Evolutionary conservation across 2,797 vertebrate species (phyloP).

Genomic region (Oreortyx pictus): DNA sequence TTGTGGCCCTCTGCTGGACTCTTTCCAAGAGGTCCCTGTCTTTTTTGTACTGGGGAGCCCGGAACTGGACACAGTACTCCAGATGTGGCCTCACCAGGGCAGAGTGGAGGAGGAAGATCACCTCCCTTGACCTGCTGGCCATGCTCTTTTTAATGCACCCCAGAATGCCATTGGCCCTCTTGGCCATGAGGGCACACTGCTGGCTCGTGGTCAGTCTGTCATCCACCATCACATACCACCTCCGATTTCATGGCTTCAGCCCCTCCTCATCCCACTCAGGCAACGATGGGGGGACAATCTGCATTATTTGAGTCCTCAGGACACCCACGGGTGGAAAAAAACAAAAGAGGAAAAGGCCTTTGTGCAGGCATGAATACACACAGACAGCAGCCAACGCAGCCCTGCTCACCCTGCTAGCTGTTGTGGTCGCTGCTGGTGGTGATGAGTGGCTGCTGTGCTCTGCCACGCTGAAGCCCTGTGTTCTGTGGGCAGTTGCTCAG

Average conservation of each 20-base stretch:
- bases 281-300: neutral
- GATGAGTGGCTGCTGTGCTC: rapidly evolving
- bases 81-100: too few relatives aligned
- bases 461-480: rapidly evolving
- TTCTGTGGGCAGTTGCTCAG: neutral
- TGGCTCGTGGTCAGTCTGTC: too few relatives aligned
- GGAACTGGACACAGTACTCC: too few relatives aligned
- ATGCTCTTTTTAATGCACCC: too few relatives aligned
- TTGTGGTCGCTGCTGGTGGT: neutral
- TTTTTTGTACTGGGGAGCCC: too few relatives aligned
- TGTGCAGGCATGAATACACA: rapidly evolving
- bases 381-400: neutral
- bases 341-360: neutral
- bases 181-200: too few relatives aligned
- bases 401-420: neutral
- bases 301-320: neutral
- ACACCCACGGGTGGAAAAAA: neutral
- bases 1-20: too few relatives aligned
- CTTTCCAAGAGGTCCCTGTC: too few relatives aligned
- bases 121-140: too few relatives aligned
- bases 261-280: rapidly evolving
- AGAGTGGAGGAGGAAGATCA: too few relatives aligned
- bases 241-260: neutral
- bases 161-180: too few relatives aligned
- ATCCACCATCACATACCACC: rapidly evolving